These are phyloP conservation scores for Rhineura floridana DNA, from an alignment of 2,113 vertebrate genomes.

Conservation along the genomic window DNA sequence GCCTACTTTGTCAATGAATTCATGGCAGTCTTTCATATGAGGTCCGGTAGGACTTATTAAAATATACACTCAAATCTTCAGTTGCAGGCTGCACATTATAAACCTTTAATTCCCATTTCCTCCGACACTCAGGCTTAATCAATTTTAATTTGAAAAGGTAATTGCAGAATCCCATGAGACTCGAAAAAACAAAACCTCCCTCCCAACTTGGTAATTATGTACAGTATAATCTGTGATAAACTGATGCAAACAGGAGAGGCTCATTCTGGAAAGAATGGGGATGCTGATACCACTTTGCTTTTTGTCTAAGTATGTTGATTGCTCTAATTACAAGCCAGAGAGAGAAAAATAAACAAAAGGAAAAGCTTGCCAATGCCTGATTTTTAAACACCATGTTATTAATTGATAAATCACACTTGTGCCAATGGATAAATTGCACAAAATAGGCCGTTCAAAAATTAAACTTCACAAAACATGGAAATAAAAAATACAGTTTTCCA, in stretches of 20 bases:
- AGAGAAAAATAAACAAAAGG: slow-evolving; percentile 47
- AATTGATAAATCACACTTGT: background rate
- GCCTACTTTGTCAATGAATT: slow-evolving; percentile 24
- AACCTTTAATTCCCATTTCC: slow-evolving; percentile 46
- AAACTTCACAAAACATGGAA: background rate
- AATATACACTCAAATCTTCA: slow-evolving; percentile 10
- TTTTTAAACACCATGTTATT: background rate
- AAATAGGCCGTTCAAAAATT: background rate
- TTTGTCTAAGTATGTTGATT: slow-evolving; percentile 32
- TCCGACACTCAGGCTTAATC: slow-evolving; percentile 1
- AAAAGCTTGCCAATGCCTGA: slow-evolving; percentile 7
- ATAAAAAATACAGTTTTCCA: background rate
- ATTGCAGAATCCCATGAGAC: slow-evolving; percentile 31
- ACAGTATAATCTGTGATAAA: slow-evolving; percentile 31
- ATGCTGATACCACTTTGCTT: slow-evolving; percentile 32
- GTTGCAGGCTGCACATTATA: background rate
- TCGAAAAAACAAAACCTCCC: background rate
- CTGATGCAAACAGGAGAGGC: slow-evolving; percentile 40
- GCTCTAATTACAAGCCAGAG: background rate
- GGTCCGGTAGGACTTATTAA: background rate
- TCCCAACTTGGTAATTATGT: slow-evolving; percentile 42
- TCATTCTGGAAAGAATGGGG: slow-evolving; percentile 32
- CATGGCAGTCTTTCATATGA: slow-evolving; percentile 9
- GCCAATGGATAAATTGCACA: background rate
- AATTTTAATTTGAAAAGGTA: slow-evolving; percentile 54